Conservation (phyloP, 2,888 invertebrate genomes). For the Elgonia sp. region DNA sequence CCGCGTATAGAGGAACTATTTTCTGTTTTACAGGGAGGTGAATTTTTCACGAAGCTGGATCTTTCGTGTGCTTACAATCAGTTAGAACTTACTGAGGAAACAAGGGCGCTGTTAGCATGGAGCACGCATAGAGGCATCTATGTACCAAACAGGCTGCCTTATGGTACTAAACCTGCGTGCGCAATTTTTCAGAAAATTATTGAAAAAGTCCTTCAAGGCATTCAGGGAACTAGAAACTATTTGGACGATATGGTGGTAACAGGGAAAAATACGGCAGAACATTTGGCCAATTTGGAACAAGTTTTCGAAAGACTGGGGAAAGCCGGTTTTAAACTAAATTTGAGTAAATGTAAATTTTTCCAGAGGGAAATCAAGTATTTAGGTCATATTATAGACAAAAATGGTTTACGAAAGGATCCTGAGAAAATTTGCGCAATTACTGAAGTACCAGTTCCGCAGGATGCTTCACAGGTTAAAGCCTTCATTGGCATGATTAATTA, state of each 20-base stretch:
- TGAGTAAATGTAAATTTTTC: slow-evolving; percentile 82
- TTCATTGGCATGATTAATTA: slow-evolving; percentile 69
- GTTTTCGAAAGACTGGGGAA: slow-evolving; percentile 78
- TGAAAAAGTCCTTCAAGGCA: slow-evolving; percentile 81
- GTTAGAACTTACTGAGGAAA: slow-evolving; percentile 81
- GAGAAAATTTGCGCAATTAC: slow-evolving; percentile 73
- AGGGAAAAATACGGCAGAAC: slow-evolving; percentile 75
- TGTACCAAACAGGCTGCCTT: slow-evolving; percentile 81
- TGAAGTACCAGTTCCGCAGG: slow-evolving; percentile 36
- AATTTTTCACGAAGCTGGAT: slow-evolving; percentile 79
- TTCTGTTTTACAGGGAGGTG: slow-evolving; percentile 71
- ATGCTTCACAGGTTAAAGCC: slow-evolving; percentile 60
- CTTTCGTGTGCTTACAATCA: slow-evolving; percentile 83
- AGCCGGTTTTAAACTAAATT: slow-evolving; percentile 80
- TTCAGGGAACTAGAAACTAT: slow-evolving; percentile 73
- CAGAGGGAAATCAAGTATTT: slow-evolving; percentile 82
- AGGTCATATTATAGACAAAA: slow-evolving; percentile 78
- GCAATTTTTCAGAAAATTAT: slow-evolving; percentile 83
- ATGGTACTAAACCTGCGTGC: slow-evolving; percentile 83
- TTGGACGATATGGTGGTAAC: slow-evolving; percentile 82
- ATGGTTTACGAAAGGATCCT: slow-evolving; percentile 69
- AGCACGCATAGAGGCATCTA: slow-evolving; percentile 80
- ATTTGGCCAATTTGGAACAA: slow-evolving; percentile 77
- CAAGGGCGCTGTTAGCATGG: slow-evolving; percentile 79
- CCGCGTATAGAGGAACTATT: not conserved